Evolutionary conservation across 2,888 invertebrate species (phyloP), one percentile per base, ranked within the genome.

Genomic region (Hydrotaea diabolus): DNA sequence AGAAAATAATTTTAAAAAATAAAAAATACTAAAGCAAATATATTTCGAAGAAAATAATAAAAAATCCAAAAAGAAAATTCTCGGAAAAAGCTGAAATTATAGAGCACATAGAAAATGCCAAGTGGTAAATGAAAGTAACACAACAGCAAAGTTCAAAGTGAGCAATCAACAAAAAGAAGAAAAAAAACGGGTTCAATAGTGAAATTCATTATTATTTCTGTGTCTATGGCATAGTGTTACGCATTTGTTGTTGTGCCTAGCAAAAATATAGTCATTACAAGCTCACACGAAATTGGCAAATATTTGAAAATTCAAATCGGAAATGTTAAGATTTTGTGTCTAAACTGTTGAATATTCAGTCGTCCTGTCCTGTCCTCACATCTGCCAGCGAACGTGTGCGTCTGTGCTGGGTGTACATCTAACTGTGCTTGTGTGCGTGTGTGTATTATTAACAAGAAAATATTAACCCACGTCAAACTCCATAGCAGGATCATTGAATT

Each of bases 271-370:
- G 19, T 55, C 9, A 46, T 39, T n/a, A n/a, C n/a, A n/a, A 73
- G 36, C 26, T 66, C n/a, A n/a, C n/a, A n/a, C n/a, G n/a, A 13
- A 46, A 36, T 11, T 36, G 31, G 62, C 73, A 83, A 76, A 49
- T 49, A n/a, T 8, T 39, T 39, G 8, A 13, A 13, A 39, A 39
- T 9, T 4, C 39, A 55, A 55, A 53, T n/a, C 7, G 7, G 17
- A 21, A 21, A 55, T 55, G 55, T 11, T 23, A 9, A 26, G 15
- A 59, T 13, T 59, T 59, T 23, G 9, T 75, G 64, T 78, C n/a
- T 78, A 84, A 84, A 90, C 89, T 90, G 89, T 90, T 90, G 89
- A 90, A 90, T 90, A 89, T 90, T 75, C n/a, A 79, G 75, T 2
- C 31, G 31, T 31, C 31, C 31, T 31, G 31, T 31, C 31, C 2